These are phyloP conservation scores for Anthophora plumipes DNA, from an alignment of 2,888 invertebrate species.

Conservation along the genomic window DNA sequence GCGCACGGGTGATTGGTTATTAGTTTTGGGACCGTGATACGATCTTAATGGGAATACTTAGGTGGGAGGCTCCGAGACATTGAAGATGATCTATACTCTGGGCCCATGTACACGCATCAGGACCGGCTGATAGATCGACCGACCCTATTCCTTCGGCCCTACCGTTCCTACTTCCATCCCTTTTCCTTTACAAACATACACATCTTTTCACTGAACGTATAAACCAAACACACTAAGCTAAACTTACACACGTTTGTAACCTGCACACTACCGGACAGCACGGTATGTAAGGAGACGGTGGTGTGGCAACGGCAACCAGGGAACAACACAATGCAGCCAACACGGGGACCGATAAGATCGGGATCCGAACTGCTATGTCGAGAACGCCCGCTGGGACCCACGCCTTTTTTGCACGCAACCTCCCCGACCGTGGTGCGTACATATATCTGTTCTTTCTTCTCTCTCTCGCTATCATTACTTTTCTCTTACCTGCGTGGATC, in stretches of 20 bases:
- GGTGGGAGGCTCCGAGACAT: slow-evolving; percentile 82
- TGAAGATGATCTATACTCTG: slow-evolving; percentile 79
- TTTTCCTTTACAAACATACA: neutral
- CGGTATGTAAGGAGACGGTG: slow-evolving; percentile 48
- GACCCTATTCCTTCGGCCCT: slow-evolving; percentile 70
- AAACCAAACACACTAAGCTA: neutral
- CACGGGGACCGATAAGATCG: slow-evolving; percentile 80
- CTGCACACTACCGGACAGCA: slow-evolving; percentile 40
- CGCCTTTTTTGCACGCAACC: slow-evolving; percentile 79
- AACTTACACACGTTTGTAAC: neutral
- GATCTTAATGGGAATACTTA: slow-evolving; percentile 83
- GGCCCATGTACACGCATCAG: slow-evolving; percentile 71
- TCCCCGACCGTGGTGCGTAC: slow-evolving; percentile 60
- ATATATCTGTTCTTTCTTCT: slow-evolving; percentile 50
- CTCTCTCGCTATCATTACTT: neutral
- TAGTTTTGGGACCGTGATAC: slow-evolving; percentile 82
- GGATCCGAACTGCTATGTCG: slow-evolving; percentile 77
- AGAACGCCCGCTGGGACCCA: slow-evolving; percentile 81
- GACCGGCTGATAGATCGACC: slow-evolving; percentile 71
- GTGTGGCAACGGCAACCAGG: slow-evolving; percentile 66
- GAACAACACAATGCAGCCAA: slow-evolving; percentile 79
- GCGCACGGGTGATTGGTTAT: slow-evolving; percentile 81
- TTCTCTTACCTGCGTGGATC: slow-evolving; percentile 39
- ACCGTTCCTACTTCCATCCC: slow-evolving; percentile 44
- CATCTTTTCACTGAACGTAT: too few relatives aligned